Percentiles rank a stretch among this genome's conserved stretches.
Evolutionary conservation across 2,797 vertebrate genomes (phyloP).

Genomic region (Orestias chungarensis): DNA sequence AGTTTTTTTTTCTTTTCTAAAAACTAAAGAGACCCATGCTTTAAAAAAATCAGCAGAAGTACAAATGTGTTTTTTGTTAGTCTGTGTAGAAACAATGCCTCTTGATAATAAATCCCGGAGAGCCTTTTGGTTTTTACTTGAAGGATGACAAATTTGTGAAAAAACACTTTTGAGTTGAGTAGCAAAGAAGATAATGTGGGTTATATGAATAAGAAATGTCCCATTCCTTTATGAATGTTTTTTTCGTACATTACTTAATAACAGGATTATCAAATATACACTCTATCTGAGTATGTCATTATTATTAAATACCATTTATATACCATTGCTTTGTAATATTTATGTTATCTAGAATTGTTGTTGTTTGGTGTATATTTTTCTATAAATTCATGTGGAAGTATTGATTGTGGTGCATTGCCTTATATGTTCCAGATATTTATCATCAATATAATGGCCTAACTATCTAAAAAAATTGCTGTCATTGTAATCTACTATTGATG

Average conservation of each 20-base stretch:
- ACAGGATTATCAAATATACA: background rate
- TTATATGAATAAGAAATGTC: background rate
- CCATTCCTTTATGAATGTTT: background rate
- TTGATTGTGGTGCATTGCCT: background rate
- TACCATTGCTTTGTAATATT: too few relatives aligned
- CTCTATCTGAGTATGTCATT: background rate
- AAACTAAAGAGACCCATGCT: background rate
- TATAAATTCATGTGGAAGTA: background rate
- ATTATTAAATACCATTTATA: too few relatives aligned
- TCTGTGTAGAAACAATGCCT: background rate
- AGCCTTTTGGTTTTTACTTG: background rate
- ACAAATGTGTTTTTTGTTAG: background rate
- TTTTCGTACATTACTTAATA: background rate
- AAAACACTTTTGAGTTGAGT: background rate
- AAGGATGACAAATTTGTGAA: background rate
- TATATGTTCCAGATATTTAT: conserved; percentile 4
- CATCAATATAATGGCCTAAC: conserved; percentile 17
- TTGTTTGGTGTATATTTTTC: background rate
- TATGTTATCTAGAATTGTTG: background rate
- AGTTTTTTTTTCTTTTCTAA: too few relatives aligned
- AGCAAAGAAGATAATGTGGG: background rate
- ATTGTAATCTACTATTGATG: conserved; percentile 41
- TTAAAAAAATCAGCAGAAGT: background rate
- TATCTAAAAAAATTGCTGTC: conserved; percentile 39
- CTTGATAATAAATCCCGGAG: background rate